Percentiles rank a stretch among this genome's conserved stretches.
These are phyloP conservation scores for Menidia menidia DNA, from an alignment of 2,797 vertebrate genomes.

Conservation along the genomic window DNA sequence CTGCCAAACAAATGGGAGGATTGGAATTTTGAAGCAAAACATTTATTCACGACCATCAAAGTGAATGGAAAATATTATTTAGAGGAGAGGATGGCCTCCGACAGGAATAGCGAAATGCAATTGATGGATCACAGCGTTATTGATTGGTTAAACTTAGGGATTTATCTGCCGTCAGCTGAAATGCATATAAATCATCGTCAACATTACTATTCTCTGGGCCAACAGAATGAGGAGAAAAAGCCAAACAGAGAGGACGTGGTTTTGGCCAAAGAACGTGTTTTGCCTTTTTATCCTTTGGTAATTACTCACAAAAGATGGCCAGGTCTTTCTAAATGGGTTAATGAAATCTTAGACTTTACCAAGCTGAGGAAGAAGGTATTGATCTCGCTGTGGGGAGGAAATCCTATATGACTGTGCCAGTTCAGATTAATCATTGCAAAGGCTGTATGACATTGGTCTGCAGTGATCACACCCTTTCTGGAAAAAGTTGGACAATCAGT, in stretches of 20 bases:
- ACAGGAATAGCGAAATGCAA: conserved; percentile 72
- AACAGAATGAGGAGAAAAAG: conserved; percentile 48
- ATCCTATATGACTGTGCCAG: conserved; percentile 79
- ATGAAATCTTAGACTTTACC: conserved; percentile 84
- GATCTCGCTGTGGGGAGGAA: conserved; percentile 78
- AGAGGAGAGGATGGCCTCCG: conserved; percentile 60
- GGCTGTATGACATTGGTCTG: conserved; percentile 73
- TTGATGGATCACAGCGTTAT: conserved; percentile 77
- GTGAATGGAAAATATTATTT: conserved; percentile 77
- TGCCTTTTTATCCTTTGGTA: conserved; percentile 77
- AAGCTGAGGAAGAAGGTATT: conserved; percentile 76
- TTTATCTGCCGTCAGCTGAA: conserved; percentile 72
- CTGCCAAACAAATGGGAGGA: conserved; percentile 71
- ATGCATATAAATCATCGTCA: conserved; percentile 71
- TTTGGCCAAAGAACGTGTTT: conserved; percentile 74
- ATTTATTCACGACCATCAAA: conserved; percentile 74
- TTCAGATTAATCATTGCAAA: conserved; percentile 82
- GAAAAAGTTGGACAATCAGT: conserved; percentile 65
- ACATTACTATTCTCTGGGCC: conserved; percentile 66
- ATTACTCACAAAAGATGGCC: conserved; percentile 82
- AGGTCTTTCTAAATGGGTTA: conserved; percentile 82
- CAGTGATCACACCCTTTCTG: conserved; percentile 66
- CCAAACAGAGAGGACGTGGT: conserved; percentile 59
- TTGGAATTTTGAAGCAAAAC: conserved; percentile 77
- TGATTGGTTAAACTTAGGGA: conserved; percentile 78